Conservation (phyloP, 1,140 invertebrate species). For the Mycetomoellerius zeteki region DNA sequence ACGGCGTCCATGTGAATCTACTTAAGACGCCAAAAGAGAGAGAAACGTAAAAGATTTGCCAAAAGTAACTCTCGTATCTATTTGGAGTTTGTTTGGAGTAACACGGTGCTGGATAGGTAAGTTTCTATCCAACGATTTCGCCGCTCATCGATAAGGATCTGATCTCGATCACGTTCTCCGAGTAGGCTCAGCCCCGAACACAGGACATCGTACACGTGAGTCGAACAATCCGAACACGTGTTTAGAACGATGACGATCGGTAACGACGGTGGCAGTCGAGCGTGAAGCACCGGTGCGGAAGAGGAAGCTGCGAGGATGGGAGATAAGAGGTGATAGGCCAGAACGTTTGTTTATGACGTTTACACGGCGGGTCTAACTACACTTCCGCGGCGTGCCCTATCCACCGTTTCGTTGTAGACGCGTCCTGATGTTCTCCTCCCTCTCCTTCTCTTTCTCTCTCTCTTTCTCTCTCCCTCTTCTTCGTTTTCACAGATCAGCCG, state of each 20-base stretch:
- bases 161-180: constrained; percentile 10
- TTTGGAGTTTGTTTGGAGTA: not conserved
- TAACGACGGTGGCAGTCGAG: constrained; percentile 69
- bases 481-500: constrained; percentile 13
- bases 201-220: constrained; percentile 30
- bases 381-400: not conserved
- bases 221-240: too few species aligned
- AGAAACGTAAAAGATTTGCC: not conserved
- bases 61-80: not conserved
- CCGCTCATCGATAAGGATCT: not conserved
- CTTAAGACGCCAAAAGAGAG: not conserved
- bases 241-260: not conserved
- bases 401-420: not conserved
- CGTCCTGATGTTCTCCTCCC: constrained; percentile 8
- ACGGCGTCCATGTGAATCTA: not conserved
- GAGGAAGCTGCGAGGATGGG: constrained; percentile 20
- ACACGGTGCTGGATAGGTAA: not conserved
- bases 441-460: not conserved
- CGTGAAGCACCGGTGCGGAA: constrained; percentile 22
- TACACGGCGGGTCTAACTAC: not conserved
- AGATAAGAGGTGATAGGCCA: constrained; percentile 12
- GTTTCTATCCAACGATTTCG: not conserved
- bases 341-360: constrained; percentile 75
- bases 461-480: not conserved
- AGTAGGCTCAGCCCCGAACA: constrained; percentile 24